A percentile compares a stretch with the other conserved stretches of the same genome.
Evolutionary conservation across 2,888 invertebrate species (phyloP).

Genomic region (Lepidochrysops patricia): DNA sequence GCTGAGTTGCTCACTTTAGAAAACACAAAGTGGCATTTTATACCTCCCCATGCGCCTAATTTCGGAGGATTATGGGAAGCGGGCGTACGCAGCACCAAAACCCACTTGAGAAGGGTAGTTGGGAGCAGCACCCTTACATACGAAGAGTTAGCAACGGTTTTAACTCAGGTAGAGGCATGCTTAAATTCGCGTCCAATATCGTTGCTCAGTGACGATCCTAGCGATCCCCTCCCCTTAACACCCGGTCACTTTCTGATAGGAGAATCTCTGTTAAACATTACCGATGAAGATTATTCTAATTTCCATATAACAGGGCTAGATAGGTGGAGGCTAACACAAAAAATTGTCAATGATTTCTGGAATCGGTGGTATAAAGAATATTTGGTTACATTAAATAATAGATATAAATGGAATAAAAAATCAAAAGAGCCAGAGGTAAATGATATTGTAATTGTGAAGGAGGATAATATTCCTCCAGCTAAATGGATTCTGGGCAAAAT

Average conservation of each 20-base stretch:
- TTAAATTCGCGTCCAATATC: slow-evolving; percentile 13
- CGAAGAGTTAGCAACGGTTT: slow-evolving; percentile 13
- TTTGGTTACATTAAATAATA: slow-evolving; percentile 20
- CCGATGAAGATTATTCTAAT: too few relatives aligned
- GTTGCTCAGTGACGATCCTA: neutral
- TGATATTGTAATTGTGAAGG: neutral
- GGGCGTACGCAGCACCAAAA: slow-evolving; percentile 19
- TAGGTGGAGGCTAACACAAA: neutral
- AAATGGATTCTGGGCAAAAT: slow-evolving; percentile 20
- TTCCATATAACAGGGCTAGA: neutral
- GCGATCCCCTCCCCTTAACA: neutral
- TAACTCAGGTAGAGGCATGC: slow-evolving; percentile 15
- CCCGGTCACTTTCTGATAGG: slow-evolving; percentile 10
- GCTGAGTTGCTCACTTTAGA: neutral
- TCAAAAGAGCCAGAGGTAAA: slow-evolving; percentile 17
- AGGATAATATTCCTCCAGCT: neutral
- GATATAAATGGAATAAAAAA: slow-evolving; percentile 21
- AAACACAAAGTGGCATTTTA: slow-evolving; percentile 21
- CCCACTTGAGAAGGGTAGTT: slow-evolving; percentile 5
- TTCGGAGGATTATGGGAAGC: slow-evolving; percentile 27
- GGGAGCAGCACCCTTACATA: slow-evolving; percentile 3
- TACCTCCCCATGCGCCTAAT: slow-evolving; percentile 23
- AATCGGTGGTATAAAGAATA: slow-evolving; percentile 24
- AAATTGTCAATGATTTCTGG: slow-evolving; percentile 26
- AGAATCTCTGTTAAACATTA: slow-evolving; percentile 3